A percentile compares a stretch with the other conserved stretches of the same genome.
Conservation (phyloP, 2,113 vertebrate genomes). For the Octodon degus region DNA sequence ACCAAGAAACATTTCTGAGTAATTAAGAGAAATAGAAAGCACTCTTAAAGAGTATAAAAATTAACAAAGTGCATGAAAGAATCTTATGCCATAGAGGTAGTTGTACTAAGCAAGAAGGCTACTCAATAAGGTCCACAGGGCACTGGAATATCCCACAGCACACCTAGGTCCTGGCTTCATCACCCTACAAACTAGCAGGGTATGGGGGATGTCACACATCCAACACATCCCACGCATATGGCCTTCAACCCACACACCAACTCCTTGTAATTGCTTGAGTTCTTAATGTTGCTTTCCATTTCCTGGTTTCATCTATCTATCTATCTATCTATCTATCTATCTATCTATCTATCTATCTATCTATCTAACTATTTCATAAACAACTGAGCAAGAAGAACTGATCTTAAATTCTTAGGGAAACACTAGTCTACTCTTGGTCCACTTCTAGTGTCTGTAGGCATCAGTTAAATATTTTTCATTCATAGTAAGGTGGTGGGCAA, state of each 20-base stretch:
- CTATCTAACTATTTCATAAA: no score
- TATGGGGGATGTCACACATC: accelerated
- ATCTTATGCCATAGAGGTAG: not conserved
- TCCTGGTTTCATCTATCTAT: slow-evolving; percentile 54
- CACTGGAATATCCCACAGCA: not conserved
- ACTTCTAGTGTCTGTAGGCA: not conserved
- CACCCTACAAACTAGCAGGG: not conserved
- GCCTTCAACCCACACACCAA: not conserved
- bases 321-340: no score
- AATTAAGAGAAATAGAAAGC: not conserved
- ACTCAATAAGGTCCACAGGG: not conserved
- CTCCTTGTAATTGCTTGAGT: not conserved
- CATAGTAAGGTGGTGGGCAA: not conserved
- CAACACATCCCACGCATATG: not conserved
- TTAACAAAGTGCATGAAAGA: not conserved
- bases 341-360: no score
- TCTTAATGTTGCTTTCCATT: not conserved
- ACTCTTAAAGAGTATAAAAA: not conserved
- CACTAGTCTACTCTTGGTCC: no score
- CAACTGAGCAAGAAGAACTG: not conserved
- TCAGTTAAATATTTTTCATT: not conserved
- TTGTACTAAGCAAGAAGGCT: not conserved
- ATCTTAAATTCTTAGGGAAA: not conserved
- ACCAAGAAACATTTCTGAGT: not conserved
- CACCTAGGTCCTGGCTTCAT: not conserved